Conservation (phyloP, 92 coral and sea anemone species). For the Zoanthus gigantus region DNA sequence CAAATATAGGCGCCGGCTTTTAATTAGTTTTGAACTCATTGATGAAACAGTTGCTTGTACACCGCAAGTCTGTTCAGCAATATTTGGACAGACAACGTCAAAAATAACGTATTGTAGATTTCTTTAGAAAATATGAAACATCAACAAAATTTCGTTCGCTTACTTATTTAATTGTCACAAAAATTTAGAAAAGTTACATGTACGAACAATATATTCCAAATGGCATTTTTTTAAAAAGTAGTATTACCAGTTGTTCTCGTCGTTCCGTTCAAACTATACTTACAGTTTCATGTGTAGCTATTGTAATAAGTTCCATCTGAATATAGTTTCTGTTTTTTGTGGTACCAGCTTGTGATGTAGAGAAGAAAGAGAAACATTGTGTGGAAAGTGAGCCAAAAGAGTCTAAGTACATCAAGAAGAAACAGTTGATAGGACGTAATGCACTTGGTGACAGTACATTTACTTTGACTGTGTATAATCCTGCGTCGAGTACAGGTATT, state of each 20-base stretch:
- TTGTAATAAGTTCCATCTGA: background rate
- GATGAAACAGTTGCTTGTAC: too few species aligned
- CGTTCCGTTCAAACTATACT: background rate
- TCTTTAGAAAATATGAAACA: too few species aligned
- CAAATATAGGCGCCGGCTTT: too few species aligned
- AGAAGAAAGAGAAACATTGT: constrained; percentile 50
- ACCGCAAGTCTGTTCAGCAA: too few species aligned
- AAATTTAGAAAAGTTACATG: too few species aligned
- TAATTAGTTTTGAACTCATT: too few species aligned
- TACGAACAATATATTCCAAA: too few species aligned
- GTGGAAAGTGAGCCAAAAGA: constrained; percentile 52
- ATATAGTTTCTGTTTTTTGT: background rate
- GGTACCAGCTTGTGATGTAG: constrained; percentile 57
- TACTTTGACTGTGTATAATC: constrained; percentile 84
- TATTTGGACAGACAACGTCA: too few species aligned
- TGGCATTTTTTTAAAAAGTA: too few species aligned
- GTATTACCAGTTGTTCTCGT: background rate
- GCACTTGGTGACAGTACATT: constrained; percentile 72
- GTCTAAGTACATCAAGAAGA: constrained; percentile 28
- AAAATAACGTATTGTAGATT: too few species aligned
- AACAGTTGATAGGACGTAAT: constrained; percentile 54
- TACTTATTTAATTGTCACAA: too few species aligned
- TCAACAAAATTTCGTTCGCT: too few species aligned
- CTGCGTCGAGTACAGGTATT: constrained; percentile 84
- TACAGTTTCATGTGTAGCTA: background rate